Conservation (phyloP, 2,113 vertebrate species). For the Sterna hirundo region DNA sequence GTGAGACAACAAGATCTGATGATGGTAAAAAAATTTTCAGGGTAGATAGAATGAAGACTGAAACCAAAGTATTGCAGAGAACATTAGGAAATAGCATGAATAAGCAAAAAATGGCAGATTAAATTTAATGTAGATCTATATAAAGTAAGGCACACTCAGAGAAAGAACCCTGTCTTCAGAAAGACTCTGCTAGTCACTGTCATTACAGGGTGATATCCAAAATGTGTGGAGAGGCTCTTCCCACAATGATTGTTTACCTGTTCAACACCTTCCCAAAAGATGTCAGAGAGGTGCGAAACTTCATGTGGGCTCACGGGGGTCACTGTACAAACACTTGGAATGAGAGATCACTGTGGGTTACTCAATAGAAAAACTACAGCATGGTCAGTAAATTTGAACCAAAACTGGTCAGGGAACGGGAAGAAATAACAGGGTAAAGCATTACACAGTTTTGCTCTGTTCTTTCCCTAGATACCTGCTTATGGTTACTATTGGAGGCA, state of each 20-base stretch:
- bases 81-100: neutral
- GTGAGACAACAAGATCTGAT: neutral
- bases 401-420: neutral
- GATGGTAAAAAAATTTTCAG: neutral
- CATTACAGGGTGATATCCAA: neutral
- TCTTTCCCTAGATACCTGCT: neutral
- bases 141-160: neutral
- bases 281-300: neutral
- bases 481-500: neutral
- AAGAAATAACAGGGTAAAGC: neutral
- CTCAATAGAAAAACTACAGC: neutral
- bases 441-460: neutral
- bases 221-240: neutral
- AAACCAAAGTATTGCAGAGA: neutral
- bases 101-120: neutral
- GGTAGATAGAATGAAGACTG: neutral
- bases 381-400: neutral
- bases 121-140: neutral
- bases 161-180: neutral
- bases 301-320: rapidly evolving
- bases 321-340: neutral
- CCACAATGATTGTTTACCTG: neutral
- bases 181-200: neutral
- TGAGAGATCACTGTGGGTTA: neutral
- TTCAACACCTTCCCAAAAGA: neutral